phyloP scores from a whole-genome alignment of 37 sponge, comb jelly and placozoan genomes.

The Axinella damicornis region DNA sequence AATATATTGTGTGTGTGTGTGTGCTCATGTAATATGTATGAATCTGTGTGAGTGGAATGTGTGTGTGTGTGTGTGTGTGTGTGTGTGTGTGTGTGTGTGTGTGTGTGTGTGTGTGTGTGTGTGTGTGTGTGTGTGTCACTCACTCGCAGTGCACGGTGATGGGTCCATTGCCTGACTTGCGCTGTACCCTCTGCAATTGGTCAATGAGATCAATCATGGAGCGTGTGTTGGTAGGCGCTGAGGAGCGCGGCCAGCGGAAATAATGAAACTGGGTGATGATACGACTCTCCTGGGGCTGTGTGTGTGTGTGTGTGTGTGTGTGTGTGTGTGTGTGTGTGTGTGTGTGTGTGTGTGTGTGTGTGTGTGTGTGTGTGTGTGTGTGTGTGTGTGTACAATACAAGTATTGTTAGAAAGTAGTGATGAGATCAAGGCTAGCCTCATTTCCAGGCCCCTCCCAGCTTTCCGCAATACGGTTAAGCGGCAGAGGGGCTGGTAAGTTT shows the following conservation, averaged over 20 bases:
- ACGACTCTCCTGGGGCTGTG: slow-evolving; percentile 78
- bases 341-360: background rate
- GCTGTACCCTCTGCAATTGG: slow-evolving; percentile 79
- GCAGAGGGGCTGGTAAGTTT: too few species aligned
- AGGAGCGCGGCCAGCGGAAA: slow-evolving; percentile 67
- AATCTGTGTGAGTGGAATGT: too few species aligned
- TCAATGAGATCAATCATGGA: slow-evolving; percentile 84
- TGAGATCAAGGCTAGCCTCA: too few species aligned
- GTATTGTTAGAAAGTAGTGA: too few species aligned
- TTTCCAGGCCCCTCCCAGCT: too few species aligned
- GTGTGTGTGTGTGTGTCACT: slow-evolving; percentile 18
- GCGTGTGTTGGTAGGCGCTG: slow-evolving; percentile 59
- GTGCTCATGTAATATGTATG: background rate
- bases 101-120: too few species aligned
- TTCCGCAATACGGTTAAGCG: too few species aligned
- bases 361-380: slow-evolving; percentile 8
- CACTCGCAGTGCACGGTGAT: slow-evolving; percentile 94
- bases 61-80: too few species aligned
- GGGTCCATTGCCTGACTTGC: slow-evolving; percentile 87
- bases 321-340: background rate
- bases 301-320: background rate
- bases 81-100: too few species aligned
- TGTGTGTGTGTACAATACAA: background rate
- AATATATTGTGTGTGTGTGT: background rate
- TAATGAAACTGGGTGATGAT: slow-evolving; percentile 94